phyloP scores from a whole-genome alignment of 2,113 vertebrate genomes.

The Hemiprocne comata region DNA sequence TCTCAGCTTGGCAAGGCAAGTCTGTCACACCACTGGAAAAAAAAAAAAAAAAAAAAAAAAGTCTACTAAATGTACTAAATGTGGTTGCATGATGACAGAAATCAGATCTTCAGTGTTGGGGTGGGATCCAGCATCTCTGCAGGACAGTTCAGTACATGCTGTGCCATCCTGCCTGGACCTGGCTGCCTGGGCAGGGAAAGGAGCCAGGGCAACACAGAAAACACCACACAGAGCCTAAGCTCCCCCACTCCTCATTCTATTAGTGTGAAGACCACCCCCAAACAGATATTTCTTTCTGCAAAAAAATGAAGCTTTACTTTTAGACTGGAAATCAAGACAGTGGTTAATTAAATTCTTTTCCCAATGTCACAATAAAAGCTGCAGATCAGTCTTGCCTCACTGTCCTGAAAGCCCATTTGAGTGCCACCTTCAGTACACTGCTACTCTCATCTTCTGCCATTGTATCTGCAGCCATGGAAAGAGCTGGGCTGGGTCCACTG shows the following conservation, averaged over 20 bases:
- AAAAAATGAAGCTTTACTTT: background rate
- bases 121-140: background rate
- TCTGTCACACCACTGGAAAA: background rate
- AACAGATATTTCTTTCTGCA: background rate
- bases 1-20: background rate
- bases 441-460: background rate
- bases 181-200: background rate
- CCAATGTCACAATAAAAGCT: background rate
- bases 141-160: background rate
- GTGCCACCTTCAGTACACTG: background rate
- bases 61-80: background rate
- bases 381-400: background rate
- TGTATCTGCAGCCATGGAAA: background rate
- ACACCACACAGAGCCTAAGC: background rate
- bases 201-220: background rate
- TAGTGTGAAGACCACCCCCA: background rate
- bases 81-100: conserved; percentile 3
- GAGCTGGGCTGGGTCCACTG: background rate
- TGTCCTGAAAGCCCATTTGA: background rate
- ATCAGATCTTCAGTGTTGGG: background rate
- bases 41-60: background rate
- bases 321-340: background rate
- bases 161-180: background rate
- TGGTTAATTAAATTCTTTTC: background rate
- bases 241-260: background rate